These are phyloP conservation scores for Leptoclinus maculatus DNA, from an alignment of 2,797 vertebrate genomes.

Conservation along the genomic window DNA sequence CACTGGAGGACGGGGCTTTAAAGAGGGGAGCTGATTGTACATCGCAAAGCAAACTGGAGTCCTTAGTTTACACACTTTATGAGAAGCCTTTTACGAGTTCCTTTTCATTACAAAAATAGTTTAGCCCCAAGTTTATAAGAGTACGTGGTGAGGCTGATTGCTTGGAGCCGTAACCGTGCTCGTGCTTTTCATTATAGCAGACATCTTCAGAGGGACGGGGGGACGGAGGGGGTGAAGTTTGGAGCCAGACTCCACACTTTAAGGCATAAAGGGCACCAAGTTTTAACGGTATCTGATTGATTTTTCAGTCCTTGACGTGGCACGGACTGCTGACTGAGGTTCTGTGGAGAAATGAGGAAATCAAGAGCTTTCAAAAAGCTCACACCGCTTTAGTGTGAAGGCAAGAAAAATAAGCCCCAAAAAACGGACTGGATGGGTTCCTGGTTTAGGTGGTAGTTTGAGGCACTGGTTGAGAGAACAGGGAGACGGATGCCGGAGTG, in stretches of 20 bases:
- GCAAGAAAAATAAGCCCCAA: constrained; percentile 22
- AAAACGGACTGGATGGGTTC: constrained; percentile 35
- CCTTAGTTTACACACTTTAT: constrained; percentile 40
- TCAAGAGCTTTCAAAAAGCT: constrained; percentile 38
- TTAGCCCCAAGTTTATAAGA: constrained; percentile 80
- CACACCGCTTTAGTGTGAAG: constrained; percentile 28
- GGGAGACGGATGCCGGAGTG: constrained; percentile 39
- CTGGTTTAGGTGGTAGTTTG: constrained; percentile 37
- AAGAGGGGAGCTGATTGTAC: constrained; percentile 90
- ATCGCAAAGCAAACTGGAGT: constrained; percentile 82
- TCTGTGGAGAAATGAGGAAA: constrained; percentile 34
- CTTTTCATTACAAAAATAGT: constrained; percentile 75
- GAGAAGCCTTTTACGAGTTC: constrained; percentile 62
- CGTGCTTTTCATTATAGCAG: constrained; percentile 39
- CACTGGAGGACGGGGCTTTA: neutral
- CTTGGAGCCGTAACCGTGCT: constrained; percentile 46
- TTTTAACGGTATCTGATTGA: constrained; percentile 30
- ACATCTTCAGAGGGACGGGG: constrained; percentile 55
- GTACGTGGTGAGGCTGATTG: constrained; percentile 65
- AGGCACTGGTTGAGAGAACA: constrained; percentile 75
- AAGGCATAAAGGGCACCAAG: constrained; percentile 71
- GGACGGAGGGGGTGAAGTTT: neutral
- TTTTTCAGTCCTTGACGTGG: constrained; percentile 34
- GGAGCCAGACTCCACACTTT: constrained; percentile 54
- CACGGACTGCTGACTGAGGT: constrained; percentile 26